Conservation (phyloP, 2,888 invertebrate species). For the Eristalinus sepulchralis region DNA sequence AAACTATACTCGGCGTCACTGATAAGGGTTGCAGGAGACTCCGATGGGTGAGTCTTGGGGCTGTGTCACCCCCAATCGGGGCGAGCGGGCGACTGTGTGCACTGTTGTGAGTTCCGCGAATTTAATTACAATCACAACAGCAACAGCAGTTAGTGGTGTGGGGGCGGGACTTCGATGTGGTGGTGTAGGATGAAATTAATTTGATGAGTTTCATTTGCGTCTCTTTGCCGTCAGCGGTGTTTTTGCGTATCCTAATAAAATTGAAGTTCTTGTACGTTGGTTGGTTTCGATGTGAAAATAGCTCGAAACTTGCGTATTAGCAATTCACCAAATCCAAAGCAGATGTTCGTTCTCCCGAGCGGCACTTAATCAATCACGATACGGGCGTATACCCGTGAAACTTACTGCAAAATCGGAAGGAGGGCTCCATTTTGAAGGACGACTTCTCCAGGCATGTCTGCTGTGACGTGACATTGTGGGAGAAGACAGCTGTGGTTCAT, state of each 20-base stretch:
- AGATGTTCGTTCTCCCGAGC: constrained; percentile 20
- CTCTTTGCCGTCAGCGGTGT: neutral
- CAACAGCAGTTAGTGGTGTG: too few species aligned
- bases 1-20: neutral
- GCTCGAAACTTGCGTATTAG: constrained; percentile 23
- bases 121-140: constrained; percentile 9
- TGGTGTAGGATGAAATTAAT: neutral
- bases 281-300: neutral
- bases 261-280: constrained; percentile 20
- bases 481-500: neutral
- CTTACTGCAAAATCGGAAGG: neutral
- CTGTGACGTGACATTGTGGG: neutral
- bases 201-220: constrained; percentile 8
- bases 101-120: neutral
- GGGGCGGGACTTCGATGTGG: neutral
- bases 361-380: constrained; percentile 26
- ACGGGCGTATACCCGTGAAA: constrained; percentile 1
- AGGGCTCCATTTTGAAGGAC: neutral
- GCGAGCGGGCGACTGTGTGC: neutral
- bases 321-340: constrained; percentile 13
- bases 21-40: neutral
- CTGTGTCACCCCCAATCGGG: neutral
- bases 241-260: constrained; percentile 19
- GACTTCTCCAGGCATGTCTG: neutral
- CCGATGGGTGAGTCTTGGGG: neutral